Evolutionary conservation across 2,113 vertebrate genomes (phyloP).

Genomic region (Willisornis vidua): DNA sequence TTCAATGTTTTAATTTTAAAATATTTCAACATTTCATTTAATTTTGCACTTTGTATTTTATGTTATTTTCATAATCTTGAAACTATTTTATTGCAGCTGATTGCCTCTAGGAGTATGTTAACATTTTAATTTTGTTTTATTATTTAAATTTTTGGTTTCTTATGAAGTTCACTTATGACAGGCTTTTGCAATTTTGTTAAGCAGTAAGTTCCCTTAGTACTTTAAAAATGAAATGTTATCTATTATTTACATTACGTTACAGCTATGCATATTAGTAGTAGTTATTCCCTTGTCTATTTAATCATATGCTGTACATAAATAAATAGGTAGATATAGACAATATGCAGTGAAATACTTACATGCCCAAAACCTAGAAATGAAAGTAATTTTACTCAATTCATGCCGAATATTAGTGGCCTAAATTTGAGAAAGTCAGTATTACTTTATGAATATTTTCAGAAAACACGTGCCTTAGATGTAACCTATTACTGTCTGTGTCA

Average conservation of each 20-base stretch:
- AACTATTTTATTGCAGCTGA: background rate
- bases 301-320: background rate
- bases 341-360: background rate
- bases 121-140: background rate
- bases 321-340: background rate
- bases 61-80: background rate
- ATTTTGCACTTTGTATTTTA: background rate
- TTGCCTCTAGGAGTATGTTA: background rate
- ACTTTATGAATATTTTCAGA: background rate
- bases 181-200: background rate
- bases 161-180: background rate
- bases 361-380: background rate
- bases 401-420: background rate
- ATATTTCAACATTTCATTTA: background rate
- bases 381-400: background rate
- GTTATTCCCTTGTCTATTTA: background rate
- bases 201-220: background rate
- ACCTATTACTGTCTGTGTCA: background rate
- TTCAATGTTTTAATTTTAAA: background rate
- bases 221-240: background rate
- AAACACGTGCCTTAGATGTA: background rate
- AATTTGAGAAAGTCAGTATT: background rate
- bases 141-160: background rate
- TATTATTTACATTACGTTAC: background rate
- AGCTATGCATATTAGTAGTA: background rate